Conservation (phyloP, 2,113 vertebrate species). For the Silurus asotus region DNA sequence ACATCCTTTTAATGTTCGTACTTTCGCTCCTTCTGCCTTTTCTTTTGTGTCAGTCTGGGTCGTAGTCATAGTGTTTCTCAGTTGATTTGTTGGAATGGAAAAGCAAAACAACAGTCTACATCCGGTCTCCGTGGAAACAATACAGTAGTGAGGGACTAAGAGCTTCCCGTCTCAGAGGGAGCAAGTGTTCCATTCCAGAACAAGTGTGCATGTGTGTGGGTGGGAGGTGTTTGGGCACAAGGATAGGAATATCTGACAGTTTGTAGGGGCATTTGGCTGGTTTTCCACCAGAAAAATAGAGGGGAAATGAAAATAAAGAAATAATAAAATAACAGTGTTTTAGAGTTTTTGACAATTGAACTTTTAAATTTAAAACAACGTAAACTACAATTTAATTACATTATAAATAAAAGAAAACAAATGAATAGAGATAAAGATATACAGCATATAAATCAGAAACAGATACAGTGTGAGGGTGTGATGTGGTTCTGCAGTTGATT, state of each 20-base stretch:
- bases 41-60: neutral
- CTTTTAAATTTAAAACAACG: too few relatives aligned
- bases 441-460: too few relatives aligned
- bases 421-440: too few relatives aligned
- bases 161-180: conserved; percentile 52
- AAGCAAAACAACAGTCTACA: conserved; percentile 40
- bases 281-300: neutral
- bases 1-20: neutral
- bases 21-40: conserved; percentile 3
- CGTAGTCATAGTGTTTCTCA: conserved; percentile 14
- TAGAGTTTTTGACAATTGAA: too few relatives aligned
- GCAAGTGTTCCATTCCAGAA: conserved; percentile 50
- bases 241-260: conserved; percentile 3
- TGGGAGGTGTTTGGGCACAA: neutral
- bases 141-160: conserved; percentile 43
- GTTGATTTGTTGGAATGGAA: conserved; percentile 18
- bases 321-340: too few relatives aligned
- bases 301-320: too few relatives aligned
- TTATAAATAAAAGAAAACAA: too few relatives aligned
- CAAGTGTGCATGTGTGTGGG: neutral
- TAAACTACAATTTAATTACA: too few relatives aligned
- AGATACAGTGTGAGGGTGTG: too few relatives aligned
- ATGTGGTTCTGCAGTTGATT: too few relatives aligned
- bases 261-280: neutral
- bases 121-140: conserved; percentile 56